Evolutionary conservation across 35 echinoderm and acorn worm genomes (phyloP).

Genomic region (Apostichopus parvimensis): DNA sequence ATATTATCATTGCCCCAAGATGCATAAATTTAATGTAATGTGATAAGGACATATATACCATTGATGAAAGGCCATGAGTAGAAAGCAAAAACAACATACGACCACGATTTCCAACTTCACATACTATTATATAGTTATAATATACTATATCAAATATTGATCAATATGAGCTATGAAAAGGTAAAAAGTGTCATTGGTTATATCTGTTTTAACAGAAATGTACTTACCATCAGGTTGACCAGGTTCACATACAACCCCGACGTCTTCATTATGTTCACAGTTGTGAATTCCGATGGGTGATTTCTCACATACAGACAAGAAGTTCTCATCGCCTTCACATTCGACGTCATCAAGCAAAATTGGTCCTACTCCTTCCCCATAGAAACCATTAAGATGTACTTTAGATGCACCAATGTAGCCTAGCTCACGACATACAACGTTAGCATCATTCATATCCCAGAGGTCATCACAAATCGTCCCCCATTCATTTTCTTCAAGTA

Average conservation of each 20-base stretch:
- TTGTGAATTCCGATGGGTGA: neutral
- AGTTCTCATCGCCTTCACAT: neutral
- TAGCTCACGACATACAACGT: slow-evolving; percentile 61
- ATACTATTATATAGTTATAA: too few species aligned
- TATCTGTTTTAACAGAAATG: too few species aligned
- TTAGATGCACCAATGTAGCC: slow-evolving; percentile 11
- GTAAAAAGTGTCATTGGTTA: too few species aligned
- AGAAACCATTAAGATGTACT: neutral
- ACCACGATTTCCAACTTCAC: too few species aligned
- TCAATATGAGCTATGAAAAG: too few species aligned
- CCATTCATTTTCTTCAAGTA: slow-evolving; percentile 45
- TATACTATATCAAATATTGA: too few species aligned
- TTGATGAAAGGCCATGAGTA: too few species aligned
- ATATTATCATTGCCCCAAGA: too few species aligned
- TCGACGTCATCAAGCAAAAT: neutral
- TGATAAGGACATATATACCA: too few species aligned
- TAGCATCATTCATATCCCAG: slow-evolving; percentile 35
- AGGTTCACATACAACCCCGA: neutral
- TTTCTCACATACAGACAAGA: neutral
- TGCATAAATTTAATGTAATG: too few species aligned
- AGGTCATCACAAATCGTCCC: slow-evolving; percentile 49
- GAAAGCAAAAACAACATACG: too few species aligned
- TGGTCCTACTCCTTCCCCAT: neutral
- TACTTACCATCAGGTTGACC: neutral
- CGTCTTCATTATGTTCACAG: neutral